A percentile compares a stretch with the other conserved stretches of the same genome.
Evolutionary conservation across 2,888 invertebrate genomes (phyloP).

Genomic region (Hoplodrina blanda): DNA sequence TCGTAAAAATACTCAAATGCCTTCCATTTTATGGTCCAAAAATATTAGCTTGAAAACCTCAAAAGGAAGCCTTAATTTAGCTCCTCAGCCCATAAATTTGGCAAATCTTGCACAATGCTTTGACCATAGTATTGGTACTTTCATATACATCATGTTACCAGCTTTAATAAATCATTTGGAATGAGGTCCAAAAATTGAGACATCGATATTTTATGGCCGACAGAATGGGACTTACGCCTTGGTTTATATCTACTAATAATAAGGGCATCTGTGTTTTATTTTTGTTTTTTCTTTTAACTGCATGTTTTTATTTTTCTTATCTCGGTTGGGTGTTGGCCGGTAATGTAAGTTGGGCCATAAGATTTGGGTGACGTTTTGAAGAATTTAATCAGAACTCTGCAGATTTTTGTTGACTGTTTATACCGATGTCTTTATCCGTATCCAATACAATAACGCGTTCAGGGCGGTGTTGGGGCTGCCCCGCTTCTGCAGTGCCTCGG

Average conservation of each 20-base stretch:
- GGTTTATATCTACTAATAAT: conserved; percentile 61
- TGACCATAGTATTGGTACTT: conserved; percentile 54
- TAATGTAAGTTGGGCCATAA: background rate
- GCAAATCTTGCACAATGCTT: conserved; percentile 49
- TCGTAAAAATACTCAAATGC: conserved; percentile 27
- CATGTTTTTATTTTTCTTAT: conserved; percentile 36
- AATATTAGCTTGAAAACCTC: conserved; percentile 21
- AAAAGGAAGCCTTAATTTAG: conserved; percentile 50
- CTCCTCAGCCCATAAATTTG: conserved; percentile 41
- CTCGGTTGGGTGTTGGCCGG: conserved; percentile 7
- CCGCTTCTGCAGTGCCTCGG: no score
- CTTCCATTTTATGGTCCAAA: conserved; percentile 25
- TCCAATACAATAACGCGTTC: no score
- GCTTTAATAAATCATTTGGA: conserved; percentile 68
- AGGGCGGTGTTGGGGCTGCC: no score
- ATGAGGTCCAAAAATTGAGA: conserved; percentile 68
- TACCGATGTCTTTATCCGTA: no score
- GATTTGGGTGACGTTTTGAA: background rate
- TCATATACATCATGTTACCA: conserved; percentile 55
- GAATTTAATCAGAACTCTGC: background rate
- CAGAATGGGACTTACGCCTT: conserved; percentile 42
- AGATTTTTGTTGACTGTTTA: background rate
- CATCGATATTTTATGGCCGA: conserved; percentile 55
- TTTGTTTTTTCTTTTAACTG: conserved; percentile 31
- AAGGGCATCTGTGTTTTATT: conserved; percentile 60